A percentile compares a stretch with the other conserved stretches of the same genome.
Evolutionary conservation across 1,140 invertebrate species (phyloP).

Genomic region (Ericerus pela): DNA sequence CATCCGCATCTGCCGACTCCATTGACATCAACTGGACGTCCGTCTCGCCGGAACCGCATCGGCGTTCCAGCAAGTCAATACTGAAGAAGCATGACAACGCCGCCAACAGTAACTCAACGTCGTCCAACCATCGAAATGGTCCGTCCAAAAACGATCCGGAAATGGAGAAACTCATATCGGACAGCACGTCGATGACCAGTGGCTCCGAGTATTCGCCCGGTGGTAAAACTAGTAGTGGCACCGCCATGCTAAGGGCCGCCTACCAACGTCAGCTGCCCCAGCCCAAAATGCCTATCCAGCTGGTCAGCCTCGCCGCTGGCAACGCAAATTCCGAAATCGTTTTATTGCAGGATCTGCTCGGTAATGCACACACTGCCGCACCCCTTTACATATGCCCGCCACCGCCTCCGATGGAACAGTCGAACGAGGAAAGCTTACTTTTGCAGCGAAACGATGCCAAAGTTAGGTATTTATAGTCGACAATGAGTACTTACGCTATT

Average conservation of each 20-base stretch:
- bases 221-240: conserved; percentile 13
- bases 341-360: conserved; percentile 23
- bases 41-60: conserved; percentile 44
- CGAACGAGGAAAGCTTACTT: conserved; percentile 38
- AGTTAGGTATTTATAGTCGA: conserved; percentile 8
- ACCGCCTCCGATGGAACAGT: conserved; percentile 35
- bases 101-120: conserved; percentile 1
- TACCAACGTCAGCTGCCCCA: conserved; percentile 16
- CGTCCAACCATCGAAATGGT: conserved; percentile 28
- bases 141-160: conserved; percentile 43
- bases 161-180: conserved; percentile 57
- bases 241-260: conserved; percentile 1
- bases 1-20: conserved; percentile 52
- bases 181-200: conserved; percentile 28
- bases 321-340: conserved; percentile 35
- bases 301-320: conserved; percentile 27
- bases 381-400: conserved; percentile 36
- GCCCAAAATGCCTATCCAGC: conserved; percentile 32
- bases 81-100: conserved; percentile 51
- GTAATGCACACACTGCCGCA: conserved; percentile 13
- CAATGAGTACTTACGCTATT: too few species aligned
- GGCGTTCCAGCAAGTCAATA: conserved; percentile 58
- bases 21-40: conserved; percentile 47
- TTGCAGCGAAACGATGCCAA: conserved; percentile 11
- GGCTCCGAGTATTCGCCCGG: conserved; percentile 33